These are phyloP conservation scores for Oopsacas minuta DNA, from an alignment of 37 sponge, comb jelly and placozoan species.

Conservation along the genomic window DNA sequence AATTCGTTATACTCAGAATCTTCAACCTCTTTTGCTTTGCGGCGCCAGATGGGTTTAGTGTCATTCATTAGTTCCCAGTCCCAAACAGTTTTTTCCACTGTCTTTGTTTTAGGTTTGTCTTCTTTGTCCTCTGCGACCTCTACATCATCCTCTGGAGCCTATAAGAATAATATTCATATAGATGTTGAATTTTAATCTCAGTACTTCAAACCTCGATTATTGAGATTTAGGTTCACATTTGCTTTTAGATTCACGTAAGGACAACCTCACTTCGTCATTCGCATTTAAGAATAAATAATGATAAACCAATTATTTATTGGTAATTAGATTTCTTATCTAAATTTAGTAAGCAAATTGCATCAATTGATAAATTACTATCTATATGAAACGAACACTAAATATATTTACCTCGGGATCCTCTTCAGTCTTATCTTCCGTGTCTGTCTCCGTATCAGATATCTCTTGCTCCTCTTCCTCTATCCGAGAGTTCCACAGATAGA, in stretches of 20 bases:
- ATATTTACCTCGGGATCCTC: background rate
- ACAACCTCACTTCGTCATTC: too few species aligned
- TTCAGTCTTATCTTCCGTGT: background rate
- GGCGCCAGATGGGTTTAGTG: conserved; percentile 90
- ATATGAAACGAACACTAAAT: too few species aligned
- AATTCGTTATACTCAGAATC: conserved; percentile 82
- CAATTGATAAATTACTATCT: too few species aligned
- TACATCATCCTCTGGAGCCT: conserved; percentile 45
- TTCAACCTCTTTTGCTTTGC: conserved; percentile 80
- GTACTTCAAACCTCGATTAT: too few species aligned
- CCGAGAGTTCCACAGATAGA: conserved; percentile 95
- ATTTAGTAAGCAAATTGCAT: too few species aligned
- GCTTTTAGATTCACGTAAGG: too few species aligned
- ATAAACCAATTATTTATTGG: too few species aligned
- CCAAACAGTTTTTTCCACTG: conserved; percentile 92
- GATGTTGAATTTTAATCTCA: too few species aligned
- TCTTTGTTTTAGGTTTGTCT: conserved; percentile 87
- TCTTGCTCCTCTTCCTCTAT: conserved; percentile 24
- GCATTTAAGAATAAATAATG: too few species aligned
- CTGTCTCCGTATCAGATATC: background rate
- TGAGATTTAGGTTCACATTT: too few species aligned
- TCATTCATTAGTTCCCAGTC: conserved; percentile 96
- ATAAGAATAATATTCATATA: background rate
- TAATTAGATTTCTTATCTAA: too few species aligned
- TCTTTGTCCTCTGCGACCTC: conserved; percentile 59